Evolutionary conservation across 2,113 vertebrate species (phyloP), one percentile per base, ranked within the genome.

Genomic region (Colaptes auratus): DNA sequence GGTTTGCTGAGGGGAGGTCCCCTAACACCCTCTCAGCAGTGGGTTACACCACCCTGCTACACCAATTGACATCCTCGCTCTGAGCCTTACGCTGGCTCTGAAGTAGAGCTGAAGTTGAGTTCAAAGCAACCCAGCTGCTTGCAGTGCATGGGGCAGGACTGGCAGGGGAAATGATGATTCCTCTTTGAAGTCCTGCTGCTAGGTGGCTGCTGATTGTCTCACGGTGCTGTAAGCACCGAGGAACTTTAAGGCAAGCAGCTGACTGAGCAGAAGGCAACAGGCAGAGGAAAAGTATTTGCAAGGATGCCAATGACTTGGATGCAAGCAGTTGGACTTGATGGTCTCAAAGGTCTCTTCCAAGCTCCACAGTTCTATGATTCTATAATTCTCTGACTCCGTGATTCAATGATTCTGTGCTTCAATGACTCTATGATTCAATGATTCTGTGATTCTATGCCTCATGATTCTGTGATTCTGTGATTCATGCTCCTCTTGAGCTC

Each of bases 131-230:
- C 12, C 91, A 96, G 94, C 91, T 95, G 91, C 91, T 96, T 95
- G 78, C 81, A 95, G 76, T 71, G 65, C 72, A 82, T 69, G 69
- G 84, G 90, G 52, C 27, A 92, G 63, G 79, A 70, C 78, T 91
- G 60, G 53, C 60, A 93, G 80, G 81, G 93, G 86, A 96, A 97
- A 91, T 6, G 55, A 25, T 50, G 82, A 88, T 92, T 97, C 88
- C 50, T 35, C 95, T 97, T 97, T 97, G 96, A 97, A 96, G 96
- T 96, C 50, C 85, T 95, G 86, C 79, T 94, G 84, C 86, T 96
- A 93, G 92, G 93, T 90, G 90, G 86, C 88, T 96, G 93, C 90
- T 84, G 94, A 90, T 96, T 94, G 91, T 95, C 95, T 97, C 91
- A 82, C 79, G 83, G 97, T 97, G 94, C 95, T 86, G 90, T 88